A percentile compares a stretch with the other conserved stretches of the same genome.
Evolutionary conservation across 2,888 invertebrate species (phyloP).

Genomic region (Tinea trinotella): DNA sequence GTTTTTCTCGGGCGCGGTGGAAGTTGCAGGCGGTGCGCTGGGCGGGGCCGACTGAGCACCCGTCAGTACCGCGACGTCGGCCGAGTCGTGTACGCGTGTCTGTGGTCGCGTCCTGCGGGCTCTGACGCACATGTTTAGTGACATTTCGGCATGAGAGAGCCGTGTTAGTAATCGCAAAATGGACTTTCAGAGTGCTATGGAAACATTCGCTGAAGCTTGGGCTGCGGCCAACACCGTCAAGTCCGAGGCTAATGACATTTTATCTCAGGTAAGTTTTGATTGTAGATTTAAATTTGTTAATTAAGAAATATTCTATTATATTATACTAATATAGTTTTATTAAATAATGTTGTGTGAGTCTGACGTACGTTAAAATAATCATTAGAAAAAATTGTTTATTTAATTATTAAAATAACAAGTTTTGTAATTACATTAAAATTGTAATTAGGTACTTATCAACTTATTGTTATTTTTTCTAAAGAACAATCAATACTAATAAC

Average conservation of each 20-base stretch:
- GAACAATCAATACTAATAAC: no score
- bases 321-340: neutral
- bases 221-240: constrained; percentile 85
- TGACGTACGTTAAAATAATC: no score
- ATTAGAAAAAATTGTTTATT: no score
- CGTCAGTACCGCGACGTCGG: constrained; percentile 75
- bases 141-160: constrained; percentile 66
- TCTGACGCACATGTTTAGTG: constrained; percentile 46
- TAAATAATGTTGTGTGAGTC: no score
- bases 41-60: constrained; percentile 55
- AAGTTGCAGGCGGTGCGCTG: constrained; percentile 61
- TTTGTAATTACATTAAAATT: no score
- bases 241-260: constrained; percentile 67
- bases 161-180: constrained; percentile 70
- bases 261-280: constrained; percentile 75
- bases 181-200: constrained; percentile 99
- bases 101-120: constrained; percentile 21
- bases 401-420: no score
- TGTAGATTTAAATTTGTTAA: neutral
- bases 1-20: constrained; percentile 48
- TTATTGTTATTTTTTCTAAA: no score
- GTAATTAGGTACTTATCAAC: no score
- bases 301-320: neutral
- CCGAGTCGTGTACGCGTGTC: constrained; percentile 68
- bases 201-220: constrained; percentile 98